Percentiles rank a stretch among this genome's conserved stretches.
Evolutionary conservation across 2,113 vertebrate species (phyloP).

Genomic region (Recurvirostra avosetta): DNA sequence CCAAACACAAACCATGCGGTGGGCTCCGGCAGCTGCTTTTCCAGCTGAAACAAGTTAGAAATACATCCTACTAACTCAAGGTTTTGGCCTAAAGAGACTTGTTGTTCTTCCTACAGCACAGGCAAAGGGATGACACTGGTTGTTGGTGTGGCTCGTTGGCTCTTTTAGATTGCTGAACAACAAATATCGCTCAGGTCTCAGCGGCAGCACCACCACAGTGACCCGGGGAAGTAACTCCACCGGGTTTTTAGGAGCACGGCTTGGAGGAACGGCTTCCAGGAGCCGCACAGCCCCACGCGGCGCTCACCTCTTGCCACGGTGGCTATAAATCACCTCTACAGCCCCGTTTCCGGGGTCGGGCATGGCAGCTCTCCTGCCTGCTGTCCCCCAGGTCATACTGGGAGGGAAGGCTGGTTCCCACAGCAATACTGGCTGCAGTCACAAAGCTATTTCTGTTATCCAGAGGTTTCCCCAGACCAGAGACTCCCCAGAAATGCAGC

Average conservation of each 20-base stretch:
- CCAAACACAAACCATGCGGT: no score
- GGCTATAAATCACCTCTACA: not conserved
- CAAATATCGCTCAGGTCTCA: not conserved
- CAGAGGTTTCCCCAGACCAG: not conserved
- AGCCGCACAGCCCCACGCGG: rapidly evolving
- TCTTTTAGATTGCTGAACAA: not conserved
- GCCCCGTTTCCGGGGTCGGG: rapidly evolving
- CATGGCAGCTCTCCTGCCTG: not conserved
- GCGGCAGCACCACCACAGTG: rapidly evolving
- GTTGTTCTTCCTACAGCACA: not conserved
- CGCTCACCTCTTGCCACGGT: rapidly evolving
- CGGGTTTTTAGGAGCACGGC: rapidly evolving
- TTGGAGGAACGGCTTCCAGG: not conserved
- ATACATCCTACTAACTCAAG: not conserved
- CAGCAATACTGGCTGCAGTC: not conserved
- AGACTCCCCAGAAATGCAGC: not conserved
- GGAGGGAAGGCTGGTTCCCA: not conserved
- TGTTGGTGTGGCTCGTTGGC: not conserved
- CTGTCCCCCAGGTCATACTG: no score
- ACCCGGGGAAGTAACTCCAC: no score
- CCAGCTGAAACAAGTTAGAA: not conserved
- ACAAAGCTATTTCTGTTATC: rapidly evolving
- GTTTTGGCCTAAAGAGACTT: not conserved
- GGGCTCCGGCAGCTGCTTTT: not conserved
- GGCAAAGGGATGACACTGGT: not conserved